phyloP scores from a whole-genome alignment of 2,888 invertebrate genomes.

The Platycnemis pennipes region DNA sequence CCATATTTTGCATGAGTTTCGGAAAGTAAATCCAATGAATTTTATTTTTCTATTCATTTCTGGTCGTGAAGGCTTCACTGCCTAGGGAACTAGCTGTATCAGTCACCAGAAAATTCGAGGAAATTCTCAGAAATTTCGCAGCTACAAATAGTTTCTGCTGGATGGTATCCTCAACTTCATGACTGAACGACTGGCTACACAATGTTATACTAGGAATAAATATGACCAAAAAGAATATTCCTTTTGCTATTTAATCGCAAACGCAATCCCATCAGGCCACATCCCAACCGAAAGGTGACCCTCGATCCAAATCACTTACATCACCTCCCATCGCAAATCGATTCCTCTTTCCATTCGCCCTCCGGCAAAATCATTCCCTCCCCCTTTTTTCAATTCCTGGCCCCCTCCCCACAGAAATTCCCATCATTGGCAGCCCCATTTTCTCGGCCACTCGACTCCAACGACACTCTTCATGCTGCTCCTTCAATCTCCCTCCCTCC shows the following conservation, averaged over 20 bases:
- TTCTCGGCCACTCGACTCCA: neutral
- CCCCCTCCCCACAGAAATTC: neutral
- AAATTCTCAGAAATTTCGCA: no score
- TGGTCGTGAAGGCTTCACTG: no score
- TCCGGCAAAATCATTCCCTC: neutral
- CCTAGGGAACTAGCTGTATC: no score
- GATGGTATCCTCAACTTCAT: no score
- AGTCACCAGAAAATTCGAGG: no score
- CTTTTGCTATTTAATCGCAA: neutral
- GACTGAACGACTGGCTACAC: no score
- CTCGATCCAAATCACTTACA: neutral
- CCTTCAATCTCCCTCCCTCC: neutral
- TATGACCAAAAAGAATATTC: neutral
- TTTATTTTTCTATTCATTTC: no score
- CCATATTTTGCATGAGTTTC: no score
- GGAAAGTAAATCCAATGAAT: no score
- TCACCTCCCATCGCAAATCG: slow-evolving; percentile 1
- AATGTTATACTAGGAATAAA: no score
- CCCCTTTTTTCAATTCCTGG: neutral
- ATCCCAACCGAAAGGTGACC: neutral
- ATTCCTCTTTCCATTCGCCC: neutral
- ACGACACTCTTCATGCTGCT: neutral
- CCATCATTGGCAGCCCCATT: neutral
- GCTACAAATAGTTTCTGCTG: no score
- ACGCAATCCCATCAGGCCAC: neutral